Base-by-base conservation (phyloP, 2,888 invertebrate species). In the Antheraea assamensis region DNA sequence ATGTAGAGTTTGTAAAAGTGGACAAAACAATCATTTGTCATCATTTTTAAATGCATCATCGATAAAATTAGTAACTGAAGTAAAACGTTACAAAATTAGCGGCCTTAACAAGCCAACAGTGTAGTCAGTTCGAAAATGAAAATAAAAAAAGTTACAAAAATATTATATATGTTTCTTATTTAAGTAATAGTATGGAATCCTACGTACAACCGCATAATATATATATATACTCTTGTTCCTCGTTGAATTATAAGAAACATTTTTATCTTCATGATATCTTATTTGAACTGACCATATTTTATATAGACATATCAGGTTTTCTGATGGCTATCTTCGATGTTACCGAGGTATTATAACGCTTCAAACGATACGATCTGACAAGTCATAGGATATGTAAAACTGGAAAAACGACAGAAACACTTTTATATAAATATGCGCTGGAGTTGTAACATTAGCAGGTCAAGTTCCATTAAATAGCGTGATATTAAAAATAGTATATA, bases 301-400 rank as follows among this genome's bases (percentile, higher is more conserved):
- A 75, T 72, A 78, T 83, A 81, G 83, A 83, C 85, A 85, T 85
- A 86, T 88, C 88, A 85, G 81, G 88, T 88, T 88, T 78, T 83
- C 76, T 78, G 88, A 88, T 88, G 75, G 72, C 73, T 82, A 87
- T 88, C 86, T 79, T 74, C 75, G 77, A 77, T 79, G 77, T 52
- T n/a, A 70, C 47, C 58, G 71, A 75, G 76, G 80, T 81, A 78
- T n/a, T n/a, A n/a, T 77, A 75, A 80, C 81, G 79, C 79, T 79
- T 81, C 74, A 77, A 68, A 58, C 76, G 81, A 86, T 86, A 82
- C 76, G 72, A 82, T 82, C 80, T 74, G 74, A 80, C 80, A 68
- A 35, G 24, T 61, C 35, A 70, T 70, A 78, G 77, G 75, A 82
- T 78, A 79, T 75, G 74, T 77, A 73, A 76, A 79, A 79, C 81